Evolutionary conservation across 2,113 vertebrate genomes (phyloP), one percentile per base, ranked within the genome.

Genomic region (Anguilla rostrata): DNA sequence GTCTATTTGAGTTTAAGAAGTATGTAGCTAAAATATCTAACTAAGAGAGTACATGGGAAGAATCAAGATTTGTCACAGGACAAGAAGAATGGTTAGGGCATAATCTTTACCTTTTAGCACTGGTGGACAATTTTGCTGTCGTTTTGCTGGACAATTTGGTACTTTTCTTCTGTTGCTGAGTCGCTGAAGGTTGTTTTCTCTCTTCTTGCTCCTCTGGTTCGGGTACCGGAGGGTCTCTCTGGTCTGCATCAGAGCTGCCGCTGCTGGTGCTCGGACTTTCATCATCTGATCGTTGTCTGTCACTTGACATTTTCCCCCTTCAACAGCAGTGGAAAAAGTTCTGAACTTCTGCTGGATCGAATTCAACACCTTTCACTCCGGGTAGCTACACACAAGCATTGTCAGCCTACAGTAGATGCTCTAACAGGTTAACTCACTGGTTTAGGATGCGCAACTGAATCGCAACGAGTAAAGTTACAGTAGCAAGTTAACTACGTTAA

Each of bases 241-340:
- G 97, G 93, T 98, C 97, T 0, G 97, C 97, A 93, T 98, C 97
- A 87, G 97, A 98, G 94, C 97, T 97, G 78, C 97, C 97, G 20
- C 97, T 98, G 95, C 97, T 98, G 93, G 97, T 98, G 93, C 97
- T 97, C 81, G 97, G 97, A 92, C 97, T 98, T 92, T 98, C 97
- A 94, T 97, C 97, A 5, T 97, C 97, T 85, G 97, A 97, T 93
- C 96, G 96, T 86, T 97, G 97, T 93, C 97, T 95, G 90, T 97
- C 97, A 93, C 97, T 97, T 94, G 97, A 98, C 97, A 98, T 97
- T 85, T 89, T 87, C 88, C 87, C 90, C 90, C 89, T 46, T 49
- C 26, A 60, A 84, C 63, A 87, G 79, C 79, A 87, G 26, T 75
- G n/a, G 26, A 56, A 39, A 40, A 84, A n/a, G 84, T 46, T 78